Evolutionary conservation across 1,140 invertebrate species (phyloP).

Genomic region (Andricus grossulariae): DNA sequence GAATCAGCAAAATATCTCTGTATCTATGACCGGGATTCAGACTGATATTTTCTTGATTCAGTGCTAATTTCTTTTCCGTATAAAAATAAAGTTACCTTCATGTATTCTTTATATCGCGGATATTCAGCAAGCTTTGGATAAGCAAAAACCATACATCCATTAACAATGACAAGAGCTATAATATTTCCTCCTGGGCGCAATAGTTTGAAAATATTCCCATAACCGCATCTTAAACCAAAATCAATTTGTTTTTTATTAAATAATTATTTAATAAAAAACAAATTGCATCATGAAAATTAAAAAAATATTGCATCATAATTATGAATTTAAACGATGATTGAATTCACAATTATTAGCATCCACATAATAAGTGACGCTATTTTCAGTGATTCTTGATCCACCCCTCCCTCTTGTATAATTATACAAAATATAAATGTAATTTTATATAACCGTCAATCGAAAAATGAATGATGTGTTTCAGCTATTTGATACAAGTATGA

Average conservation of each 20-base stretch:
- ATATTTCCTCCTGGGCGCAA: constrained; percentile 6
- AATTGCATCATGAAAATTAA: not conserved
- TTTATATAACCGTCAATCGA: no score
- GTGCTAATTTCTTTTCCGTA: not conserved
- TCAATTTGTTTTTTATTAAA: not conserved
- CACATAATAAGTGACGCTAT: no score
- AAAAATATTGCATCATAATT: not conserved
- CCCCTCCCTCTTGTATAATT: no score
- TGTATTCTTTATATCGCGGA: constrained; percentile 20
- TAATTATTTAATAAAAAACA: no score
- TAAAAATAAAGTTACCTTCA: constrained; percentile 2
- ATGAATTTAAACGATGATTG: no score
- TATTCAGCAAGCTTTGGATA: not conserved
- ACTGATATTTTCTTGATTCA: not conserved
- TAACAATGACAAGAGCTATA: not conserved
- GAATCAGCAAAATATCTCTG: not conserved
- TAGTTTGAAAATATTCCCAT: constrained; percentile 11
- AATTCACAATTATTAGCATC: no score
- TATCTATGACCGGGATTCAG: not conserved
- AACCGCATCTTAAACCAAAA: not conserved
- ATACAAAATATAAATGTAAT: not conserved
- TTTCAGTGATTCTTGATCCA: no score
- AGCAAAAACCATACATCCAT: not conserved
- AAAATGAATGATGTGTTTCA: no score
- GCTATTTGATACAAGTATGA: no score